Percentiles rank a stretch among this genome's conserved stretches.
phyloP scores from a whole-genome alignment of 30 jellyfish, hydroid and myxozoan genomes.

The Aurelia aurita region DNA sequence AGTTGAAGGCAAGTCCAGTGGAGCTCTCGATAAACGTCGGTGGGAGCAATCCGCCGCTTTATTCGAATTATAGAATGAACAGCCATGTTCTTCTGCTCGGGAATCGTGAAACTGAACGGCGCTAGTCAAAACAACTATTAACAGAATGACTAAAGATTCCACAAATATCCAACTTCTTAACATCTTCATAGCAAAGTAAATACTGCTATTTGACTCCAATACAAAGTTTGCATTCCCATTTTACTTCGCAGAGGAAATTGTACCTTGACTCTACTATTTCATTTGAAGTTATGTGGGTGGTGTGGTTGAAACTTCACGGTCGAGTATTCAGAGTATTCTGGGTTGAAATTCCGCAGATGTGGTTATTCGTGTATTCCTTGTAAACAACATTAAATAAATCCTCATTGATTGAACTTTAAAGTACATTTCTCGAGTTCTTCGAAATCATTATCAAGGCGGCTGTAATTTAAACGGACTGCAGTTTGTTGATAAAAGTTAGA shows the following conservation, averaged over 20 bases:
- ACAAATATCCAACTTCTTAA: not conserved
- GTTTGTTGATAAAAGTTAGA: conserved; percentile 1
- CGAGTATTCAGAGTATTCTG: no score
- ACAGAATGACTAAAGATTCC: not conserved
- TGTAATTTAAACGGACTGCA: no score
- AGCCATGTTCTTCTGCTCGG: not conserved
- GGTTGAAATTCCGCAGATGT: no score
- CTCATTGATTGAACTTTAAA: not conserved
- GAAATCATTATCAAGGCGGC: no score
- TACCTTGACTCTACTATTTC: not conserved
- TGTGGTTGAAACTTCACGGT: no score
- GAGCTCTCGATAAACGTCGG: conserved; percentile 21
- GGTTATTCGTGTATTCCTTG: no score
- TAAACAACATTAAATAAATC: no score
- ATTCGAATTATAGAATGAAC: not conserved
- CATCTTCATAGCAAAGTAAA: no score
- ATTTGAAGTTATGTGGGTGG: not conserved
- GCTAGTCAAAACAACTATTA: not conserved
- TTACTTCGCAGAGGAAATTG: no score
- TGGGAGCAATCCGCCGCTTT: conserved; percentile 61
- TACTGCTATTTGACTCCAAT: no score
- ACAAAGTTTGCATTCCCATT: no score
- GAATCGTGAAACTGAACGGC: not conserved
- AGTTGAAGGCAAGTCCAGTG: conserved; percentile 40
- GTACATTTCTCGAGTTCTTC: not conserved